phyloP scores from a whole-genome alignment of 2,113 vertebrate species.

The Malurus melanocephalus region DNA sequence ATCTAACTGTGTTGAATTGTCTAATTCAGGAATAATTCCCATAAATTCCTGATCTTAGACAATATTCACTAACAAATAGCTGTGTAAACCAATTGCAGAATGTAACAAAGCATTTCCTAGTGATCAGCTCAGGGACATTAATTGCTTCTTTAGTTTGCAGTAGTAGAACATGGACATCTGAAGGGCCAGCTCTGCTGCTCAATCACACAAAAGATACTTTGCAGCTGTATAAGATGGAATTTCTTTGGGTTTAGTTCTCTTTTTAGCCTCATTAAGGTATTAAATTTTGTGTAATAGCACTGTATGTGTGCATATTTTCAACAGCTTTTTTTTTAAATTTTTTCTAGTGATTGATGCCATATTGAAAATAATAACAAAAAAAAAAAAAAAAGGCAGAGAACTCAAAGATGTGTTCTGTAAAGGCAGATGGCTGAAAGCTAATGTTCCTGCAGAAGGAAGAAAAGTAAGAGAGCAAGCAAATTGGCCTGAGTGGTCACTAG shows the following conservation, averaged over 20 bases:
- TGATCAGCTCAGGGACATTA: background rate
- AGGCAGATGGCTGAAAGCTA: background rate
- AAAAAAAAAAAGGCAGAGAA: background rate
- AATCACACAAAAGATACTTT: background rate
- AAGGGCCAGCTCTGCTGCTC: background rate
- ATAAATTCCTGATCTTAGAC: background rate
- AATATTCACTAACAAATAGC: background rate
- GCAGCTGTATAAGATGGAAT: background rate
- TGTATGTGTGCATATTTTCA: background rate
- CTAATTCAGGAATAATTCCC: background rate
- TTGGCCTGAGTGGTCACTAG: background rate
- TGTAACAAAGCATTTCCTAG: background rate
- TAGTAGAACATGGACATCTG: background rate
- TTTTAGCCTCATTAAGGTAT: background rate
- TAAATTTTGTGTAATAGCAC: background rate
- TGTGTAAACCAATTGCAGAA: background rate
- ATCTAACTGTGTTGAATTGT: background rate
- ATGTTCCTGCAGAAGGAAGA: background rate
- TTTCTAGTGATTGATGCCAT: background rate
- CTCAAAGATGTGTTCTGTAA: background rate
- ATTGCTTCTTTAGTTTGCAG: background rate
- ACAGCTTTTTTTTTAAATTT: background rate
- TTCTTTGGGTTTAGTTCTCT: background rate
- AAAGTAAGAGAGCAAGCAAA: background rate
- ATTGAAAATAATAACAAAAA: background rate